These are phyloP conservation scores for Meteorus sp. DNA, from an alignment of 1,140 invertebrate species.

Conservation along the genomic window DNA sequence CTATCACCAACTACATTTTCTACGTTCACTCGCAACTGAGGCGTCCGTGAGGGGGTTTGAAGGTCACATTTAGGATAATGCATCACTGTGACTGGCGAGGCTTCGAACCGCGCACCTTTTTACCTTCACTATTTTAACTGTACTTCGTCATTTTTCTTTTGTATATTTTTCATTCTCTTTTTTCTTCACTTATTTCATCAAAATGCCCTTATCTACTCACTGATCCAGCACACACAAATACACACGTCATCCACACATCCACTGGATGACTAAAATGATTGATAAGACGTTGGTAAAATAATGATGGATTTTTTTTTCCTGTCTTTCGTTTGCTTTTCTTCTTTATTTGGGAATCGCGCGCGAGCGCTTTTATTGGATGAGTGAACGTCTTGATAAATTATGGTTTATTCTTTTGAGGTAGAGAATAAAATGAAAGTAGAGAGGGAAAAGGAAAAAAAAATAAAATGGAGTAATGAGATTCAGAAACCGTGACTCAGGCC, in stretches of 20 bases:
- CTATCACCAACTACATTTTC: constrained; percentile 14
- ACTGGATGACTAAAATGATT: constrained; percentile 3
- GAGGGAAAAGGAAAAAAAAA: background rate
- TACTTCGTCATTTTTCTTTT: constrained; percentile 22
- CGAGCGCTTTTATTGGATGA: background rate
- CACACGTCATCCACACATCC: no score
- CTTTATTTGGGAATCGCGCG: constrained; percentile 24
- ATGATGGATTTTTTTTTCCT: constrained; percentile 19
- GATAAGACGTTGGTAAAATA: constrained; percentile 1
- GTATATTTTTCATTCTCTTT: no score
- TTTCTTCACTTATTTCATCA: no score
- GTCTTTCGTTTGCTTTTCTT: constrained; percentile 23
- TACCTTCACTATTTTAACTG: constrained; percentile 34
- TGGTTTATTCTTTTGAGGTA: no score
- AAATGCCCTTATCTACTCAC: constrained; percentile 14
- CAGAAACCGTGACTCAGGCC: no score
- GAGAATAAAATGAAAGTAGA: background rate
- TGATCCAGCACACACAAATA: background rate
- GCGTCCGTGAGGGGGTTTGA: constrained; percentile 36
- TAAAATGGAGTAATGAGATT: no score
- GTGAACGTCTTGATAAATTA: no score
- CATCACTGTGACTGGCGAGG: constrained; percentile 55
- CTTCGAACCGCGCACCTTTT: constrained; percentile 47
- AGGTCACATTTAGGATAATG: constrained; percentile 56
- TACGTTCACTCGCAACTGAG: constrained; percentile 41